Conservation (phyloP, 2,113 vertebrate genomes). For the Edolisoma coerulescens region DNA sequence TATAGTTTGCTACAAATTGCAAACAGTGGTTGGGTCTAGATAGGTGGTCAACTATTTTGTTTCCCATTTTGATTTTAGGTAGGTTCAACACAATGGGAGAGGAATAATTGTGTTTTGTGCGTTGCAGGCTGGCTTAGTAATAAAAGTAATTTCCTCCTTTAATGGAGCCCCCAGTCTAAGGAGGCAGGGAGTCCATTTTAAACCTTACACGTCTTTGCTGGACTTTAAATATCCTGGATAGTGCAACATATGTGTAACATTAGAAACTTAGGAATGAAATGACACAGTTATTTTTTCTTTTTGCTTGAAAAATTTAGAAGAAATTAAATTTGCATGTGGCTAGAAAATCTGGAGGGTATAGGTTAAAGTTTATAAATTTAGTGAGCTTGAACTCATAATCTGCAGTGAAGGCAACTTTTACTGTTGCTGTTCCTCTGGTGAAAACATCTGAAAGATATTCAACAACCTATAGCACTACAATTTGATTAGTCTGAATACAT, state of each 20-base stretch:
- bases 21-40: not conserved
- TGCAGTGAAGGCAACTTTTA: not conserved
- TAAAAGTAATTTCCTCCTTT: not conserved
- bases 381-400: not conserved
- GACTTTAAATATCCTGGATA: not conserved
- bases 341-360: not conserved
- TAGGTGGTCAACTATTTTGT: not conserved
- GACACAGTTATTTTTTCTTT: not conserved
- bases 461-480: not conserved
- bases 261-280: not conserved
- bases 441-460: not conserved
- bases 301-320: not conserved
- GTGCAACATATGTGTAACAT: not conserved
- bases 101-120: not conserved
- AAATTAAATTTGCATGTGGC: not conserved
- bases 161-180: not conserved
- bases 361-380: not conserved
- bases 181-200: not conserved
- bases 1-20: not conserved
- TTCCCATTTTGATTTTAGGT: not conserved
- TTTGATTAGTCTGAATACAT: not conserved
- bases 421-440: not conserved
- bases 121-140: not conserved
- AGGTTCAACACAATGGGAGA: not conserved
- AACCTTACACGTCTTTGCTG: not conserved